These are phyloP conservation scores for Chaetophractus vellerosus DNA, from an alignment of 2,797 vertebrate species.

Conservation along the genomic window DNA sequence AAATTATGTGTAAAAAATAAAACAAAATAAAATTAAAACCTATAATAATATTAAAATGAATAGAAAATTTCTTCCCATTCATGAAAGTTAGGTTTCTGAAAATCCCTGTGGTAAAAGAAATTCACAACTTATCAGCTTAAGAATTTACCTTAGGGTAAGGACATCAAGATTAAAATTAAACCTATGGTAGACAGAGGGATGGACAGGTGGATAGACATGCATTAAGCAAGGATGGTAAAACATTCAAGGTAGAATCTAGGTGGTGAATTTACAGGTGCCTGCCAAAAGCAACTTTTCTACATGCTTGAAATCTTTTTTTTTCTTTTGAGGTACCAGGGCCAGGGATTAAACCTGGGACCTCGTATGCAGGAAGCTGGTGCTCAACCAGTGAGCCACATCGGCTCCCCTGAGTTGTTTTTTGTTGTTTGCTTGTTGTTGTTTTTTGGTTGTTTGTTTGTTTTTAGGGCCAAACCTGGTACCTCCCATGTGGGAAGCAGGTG, in stretches of 20 bases:
- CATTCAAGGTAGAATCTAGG: background rate
- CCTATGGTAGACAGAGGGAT: background rate
- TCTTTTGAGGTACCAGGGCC: too few species aligned
- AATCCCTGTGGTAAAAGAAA: background rate
- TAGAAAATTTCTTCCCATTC: background rate
- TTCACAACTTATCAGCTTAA: background rate
- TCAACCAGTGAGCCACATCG: too few species aligned
- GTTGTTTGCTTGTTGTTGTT: too few species aligned
- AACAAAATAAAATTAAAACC: slow-evolving; percentile 35
- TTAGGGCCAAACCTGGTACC: too few species aligned
- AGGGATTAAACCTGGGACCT: too few species aligned
- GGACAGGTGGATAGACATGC: fast-evolving
- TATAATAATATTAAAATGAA: background rate
- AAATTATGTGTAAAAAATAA: background rate
- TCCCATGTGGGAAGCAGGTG: too few species aligned
- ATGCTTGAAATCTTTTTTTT: background rate
- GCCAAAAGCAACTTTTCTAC: background rate
- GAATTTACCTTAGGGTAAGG: background rate
- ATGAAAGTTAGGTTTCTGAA: slow-evolving; percentile 40
- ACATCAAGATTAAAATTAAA: background rate
- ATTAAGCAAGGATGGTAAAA: background rate
- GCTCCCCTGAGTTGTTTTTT: too few species aligned
- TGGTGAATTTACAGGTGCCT: background rate
- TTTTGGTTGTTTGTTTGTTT: too few species aligned
- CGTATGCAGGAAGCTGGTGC: too few species aligned